Evolutionary conservation across 2,113 vertebrate species (phyloP).

Genomic region (Oncorhynchus keta): DNA sequence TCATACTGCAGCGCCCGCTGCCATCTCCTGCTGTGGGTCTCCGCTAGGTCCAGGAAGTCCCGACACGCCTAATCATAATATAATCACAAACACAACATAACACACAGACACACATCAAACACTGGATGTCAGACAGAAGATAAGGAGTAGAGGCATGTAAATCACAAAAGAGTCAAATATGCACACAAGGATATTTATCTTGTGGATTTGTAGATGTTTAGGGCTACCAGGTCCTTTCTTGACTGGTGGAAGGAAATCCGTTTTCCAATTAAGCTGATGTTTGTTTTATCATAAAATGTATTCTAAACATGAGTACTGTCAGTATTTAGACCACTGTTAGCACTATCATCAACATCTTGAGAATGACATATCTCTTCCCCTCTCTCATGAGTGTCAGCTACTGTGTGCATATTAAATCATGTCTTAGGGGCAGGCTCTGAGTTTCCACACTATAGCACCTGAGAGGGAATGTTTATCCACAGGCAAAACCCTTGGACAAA

Average conservation of each 20-base stretch:
- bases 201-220: background rate
- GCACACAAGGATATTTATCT: background rate
- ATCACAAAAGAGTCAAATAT: background rate
- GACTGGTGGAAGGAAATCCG: background rate
- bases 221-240: background rate
- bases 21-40: constrained; percentile 93
- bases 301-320: constrained; percentile 27
- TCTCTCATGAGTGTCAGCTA: background rate
- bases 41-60: constrained; percentile 93
- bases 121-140: background rate
- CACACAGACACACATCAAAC: background rate
- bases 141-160: background rate
- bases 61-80: constrained; percentile 92
- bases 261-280: background rate
- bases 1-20: constrained; percentile 95
- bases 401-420: constrained; percentile 20
- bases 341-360: constrained; percentile 41
- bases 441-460: constrained; percentile 5
- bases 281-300: constrained; percentile 10
- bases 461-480: constrained; percentile 17
- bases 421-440: background rate
- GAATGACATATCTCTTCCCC: background rate
- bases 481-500: constrained; percentile 19
- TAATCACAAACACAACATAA: background rate
- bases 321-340: constrained; percentile 15